These are phyloP conservation scores for Ctenopoma kingsleyae DNA, from an alignment of 2,797 vertebrate species.

Conservation along the genomic window DNA sequence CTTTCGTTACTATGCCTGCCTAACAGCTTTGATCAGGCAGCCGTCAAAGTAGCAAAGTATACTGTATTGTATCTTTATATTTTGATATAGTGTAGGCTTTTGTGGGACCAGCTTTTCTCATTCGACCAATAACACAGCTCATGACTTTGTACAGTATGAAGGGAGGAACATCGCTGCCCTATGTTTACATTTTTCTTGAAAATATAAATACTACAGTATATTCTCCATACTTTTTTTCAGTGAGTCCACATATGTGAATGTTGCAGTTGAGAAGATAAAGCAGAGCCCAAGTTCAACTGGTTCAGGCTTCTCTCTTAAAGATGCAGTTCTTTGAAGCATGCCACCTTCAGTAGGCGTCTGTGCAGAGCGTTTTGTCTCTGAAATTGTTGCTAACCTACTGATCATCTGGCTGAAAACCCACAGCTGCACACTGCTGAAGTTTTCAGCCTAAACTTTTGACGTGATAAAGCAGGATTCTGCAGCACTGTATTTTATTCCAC, in stretches of 20 bases:
- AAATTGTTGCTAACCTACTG: constrained; percentile 31
- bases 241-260: constrained; percentile 51
- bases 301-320: constrained; percentile 34
- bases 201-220: constrained; percentile 58
- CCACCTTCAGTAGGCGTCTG: constrained; percentile 39
- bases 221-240: constrained; percentile 38
- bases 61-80: constrained; percentile 77
- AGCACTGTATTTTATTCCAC: constrained; percentile 24
- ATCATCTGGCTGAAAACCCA: constrained; percentile 48
- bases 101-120: constrained; percentile 77
- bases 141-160: constrained; percentile 67
- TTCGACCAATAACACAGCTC: constrained; percentile 60
- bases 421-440: constrained; percentile 26
- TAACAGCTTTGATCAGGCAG: constrained; percentile 70
- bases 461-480: constrained; percentile 24
- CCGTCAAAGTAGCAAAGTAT: constrained; percentile 80
- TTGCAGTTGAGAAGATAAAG: constrained; percentile 40
- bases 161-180: constrained; percentile 68
- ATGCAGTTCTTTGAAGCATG: constrained; percentile 38
- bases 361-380: constrained; percentile 25
- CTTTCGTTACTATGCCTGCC: constrained; percentile 69
- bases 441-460: constrained; percentile 45
- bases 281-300: constrained; percentile 27
- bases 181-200: constrained; percentile 71
- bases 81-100: constrained; percentile 77